A percentile compares a stretch with the other conserved stretches of the same genome.
Evolutionary conservation across 2,113 vertebrate genomes (phyloP).

Genomic region (Alethe castanea): DNA sequence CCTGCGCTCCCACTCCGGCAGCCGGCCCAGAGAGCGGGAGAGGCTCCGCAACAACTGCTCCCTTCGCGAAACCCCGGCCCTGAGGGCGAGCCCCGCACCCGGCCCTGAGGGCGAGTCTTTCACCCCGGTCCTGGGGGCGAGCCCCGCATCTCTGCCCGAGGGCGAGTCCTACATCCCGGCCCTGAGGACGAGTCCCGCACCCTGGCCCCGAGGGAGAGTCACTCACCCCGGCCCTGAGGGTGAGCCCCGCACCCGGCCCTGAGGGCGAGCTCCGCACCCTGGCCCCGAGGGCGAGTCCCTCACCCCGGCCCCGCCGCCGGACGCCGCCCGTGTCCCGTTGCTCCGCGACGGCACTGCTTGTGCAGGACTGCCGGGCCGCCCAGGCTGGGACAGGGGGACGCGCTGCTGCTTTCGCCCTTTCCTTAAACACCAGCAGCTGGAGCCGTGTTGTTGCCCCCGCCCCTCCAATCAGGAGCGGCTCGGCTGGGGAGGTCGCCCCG

Average conservation of each 20-base stretch:
- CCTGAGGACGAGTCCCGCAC: too few relatives aligned
- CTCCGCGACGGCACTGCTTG: not conserved
- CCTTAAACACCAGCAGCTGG: too few relatives aligned
- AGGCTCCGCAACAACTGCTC: not conserved
- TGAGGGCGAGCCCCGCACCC: too few relatives aligned
- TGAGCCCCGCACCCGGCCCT: too few relatives aligned
- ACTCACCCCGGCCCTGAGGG: too few relatives aligned
- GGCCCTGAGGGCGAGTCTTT: too few relatives aligned
- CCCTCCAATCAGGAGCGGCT: not conserved
- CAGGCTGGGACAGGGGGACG: accelerated
- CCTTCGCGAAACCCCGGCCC: not conserved
- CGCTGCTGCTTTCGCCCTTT: not conserved
- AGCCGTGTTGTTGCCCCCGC: too few relatives aligned
- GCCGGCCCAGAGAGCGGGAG: not conserved
- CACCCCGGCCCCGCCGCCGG: not conserved
- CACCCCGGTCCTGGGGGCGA: too few relatives aligned
- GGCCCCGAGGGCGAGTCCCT: too few relatives aligned
- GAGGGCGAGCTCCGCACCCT: too few relatives aligned
- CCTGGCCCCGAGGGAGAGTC: too few relatives aligned
- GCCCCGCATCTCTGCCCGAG: too few relatives aligned
- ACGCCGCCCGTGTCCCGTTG: not conserved
- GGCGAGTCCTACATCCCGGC: not conserved
- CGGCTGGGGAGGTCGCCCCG: accelerated
- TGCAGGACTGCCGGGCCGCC: not conserved
- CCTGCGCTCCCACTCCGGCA: accelerated